These are phyloP conservation scores for Phortica variegata DNA, from an alignment of 1,140 invertebrate genomes.

Conservation along the genomic window DNA sequence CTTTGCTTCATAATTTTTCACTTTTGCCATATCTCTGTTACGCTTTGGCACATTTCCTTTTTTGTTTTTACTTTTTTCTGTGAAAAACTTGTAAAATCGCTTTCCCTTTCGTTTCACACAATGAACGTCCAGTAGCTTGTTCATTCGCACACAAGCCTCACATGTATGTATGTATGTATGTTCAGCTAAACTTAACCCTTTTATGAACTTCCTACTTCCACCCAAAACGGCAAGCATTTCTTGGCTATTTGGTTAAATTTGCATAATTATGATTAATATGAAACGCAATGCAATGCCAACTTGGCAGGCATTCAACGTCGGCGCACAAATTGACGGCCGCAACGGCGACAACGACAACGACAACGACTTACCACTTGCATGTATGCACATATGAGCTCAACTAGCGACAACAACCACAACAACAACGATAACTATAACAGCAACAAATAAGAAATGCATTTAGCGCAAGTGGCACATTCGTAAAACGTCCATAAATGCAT, in stretches of 20 bases:
- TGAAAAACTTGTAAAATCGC: too few relatives aligned
- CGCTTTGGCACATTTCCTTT: too few relatives aligned
- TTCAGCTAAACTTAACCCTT: neutral
- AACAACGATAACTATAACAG: neutral
- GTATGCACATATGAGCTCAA: neutral
- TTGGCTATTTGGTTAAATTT: constrained; percentile 31
- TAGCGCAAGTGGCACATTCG: neutral
- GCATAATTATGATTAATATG: constrained; percentile 54
- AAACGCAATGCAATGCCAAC: neutral
- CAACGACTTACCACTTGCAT: too few relatives aligned
- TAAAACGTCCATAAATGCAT: constrained; percentile 19
- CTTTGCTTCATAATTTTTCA: too few relatives aligned
- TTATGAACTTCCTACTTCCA: too few relatives aligned
- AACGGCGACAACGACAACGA: too few relatives aligned
- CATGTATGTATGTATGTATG: neutral
- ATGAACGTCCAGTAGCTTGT: neutral
- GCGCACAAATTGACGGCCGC: too few relatives aligned
- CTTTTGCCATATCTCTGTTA: too few relatives aligned
- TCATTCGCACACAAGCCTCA: too few relatives aligned
- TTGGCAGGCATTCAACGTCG: too few relatives aligned
- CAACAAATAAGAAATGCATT: constrained; percentile 1
- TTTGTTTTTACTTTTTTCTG: too few relatives aligned
- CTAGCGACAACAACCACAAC: neutral
- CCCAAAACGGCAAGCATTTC: neutral
- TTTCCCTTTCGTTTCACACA: too few relatives aligned